A percentile compares a stretch with the other conserved stretches of the same genome.
Evolutionary conservation across 2,113 vertebrate species (phyloP).

Genomic region (Hippoglossus stenolepis): DNA sequence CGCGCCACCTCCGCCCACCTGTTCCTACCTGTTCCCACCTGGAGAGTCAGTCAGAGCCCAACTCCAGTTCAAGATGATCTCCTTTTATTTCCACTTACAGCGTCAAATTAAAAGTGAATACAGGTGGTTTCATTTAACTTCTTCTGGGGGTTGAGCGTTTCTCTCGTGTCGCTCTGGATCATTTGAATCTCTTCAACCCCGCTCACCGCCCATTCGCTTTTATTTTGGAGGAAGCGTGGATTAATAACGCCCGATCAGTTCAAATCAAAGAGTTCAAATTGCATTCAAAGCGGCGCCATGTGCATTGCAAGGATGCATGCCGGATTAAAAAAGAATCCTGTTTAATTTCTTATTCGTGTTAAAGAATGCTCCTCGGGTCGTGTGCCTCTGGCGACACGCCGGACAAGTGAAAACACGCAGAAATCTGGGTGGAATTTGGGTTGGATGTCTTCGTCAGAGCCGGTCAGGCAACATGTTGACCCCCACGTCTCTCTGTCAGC

Average conservation of each 20-base stretch:
- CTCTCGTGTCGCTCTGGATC: neutral
- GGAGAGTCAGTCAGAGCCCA: neutral
- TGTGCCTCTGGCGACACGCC: neutral
- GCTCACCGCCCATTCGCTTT: neutral
- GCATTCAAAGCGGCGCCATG: neutral
- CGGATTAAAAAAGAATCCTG: accelerated
- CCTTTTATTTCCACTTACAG: neutral
- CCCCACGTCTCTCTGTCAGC: too few species aligned
- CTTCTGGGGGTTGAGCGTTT: neutral
- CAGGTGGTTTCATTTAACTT: neutral
- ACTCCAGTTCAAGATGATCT: neutral
- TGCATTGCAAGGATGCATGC: accelerated
- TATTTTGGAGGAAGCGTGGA: too few species aligned
- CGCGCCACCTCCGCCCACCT: neutral
- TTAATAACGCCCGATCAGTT: neutral
- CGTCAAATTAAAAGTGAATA: neutral
- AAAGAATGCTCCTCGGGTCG: accelerated
- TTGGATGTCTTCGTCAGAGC: too few species aligned
- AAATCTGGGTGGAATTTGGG: neutral
- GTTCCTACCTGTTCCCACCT: neutral
- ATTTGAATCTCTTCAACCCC: neutral
- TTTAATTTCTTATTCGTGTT: accelerated
- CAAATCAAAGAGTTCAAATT: neutral
- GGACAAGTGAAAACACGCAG: conserved; percentile 1
- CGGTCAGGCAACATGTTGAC: neutral